A percentile compares a stretch with the other conserved stretches of the same genome.
Evolutionary conservation across 2,113 vertebrate species (phyloP).

Genomic region (Xiphorhynchus elegans): DNA sequence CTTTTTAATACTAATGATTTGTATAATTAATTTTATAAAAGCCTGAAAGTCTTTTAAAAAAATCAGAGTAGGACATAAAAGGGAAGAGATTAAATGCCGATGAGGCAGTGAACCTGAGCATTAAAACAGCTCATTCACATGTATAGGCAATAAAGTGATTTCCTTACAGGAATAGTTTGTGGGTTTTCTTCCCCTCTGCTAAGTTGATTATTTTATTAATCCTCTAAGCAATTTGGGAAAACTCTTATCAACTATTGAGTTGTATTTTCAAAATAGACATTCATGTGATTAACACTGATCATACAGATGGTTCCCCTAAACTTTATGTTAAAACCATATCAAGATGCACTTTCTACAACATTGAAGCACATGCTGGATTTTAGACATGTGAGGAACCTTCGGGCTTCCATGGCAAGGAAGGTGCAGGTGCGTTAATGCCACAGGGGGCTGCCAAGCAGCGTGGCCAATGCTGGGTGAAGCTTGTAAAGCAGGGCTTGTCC

Average conservation of each 20-base stretch:
- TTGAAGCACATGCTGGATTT: background rate
- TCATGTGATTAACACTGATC: background rate
- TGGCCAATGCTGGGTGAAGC: accelerated
- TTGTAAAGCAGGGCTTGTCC: accelerated
- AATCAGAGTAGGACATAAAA: conserved; percentile 70
- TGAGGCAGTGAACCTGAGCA: conserved; percentile 50
- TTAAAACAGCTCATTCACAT: conserved; percentile 53
- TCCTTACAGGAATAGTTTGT: conserved; percentile 51
- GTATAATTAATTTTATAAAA: conserved; percentile 83
- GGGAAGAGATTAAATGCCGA: conserved; percentile 68
- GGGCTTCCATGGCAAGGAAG: background rate
- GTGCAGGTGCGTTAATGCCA: accelerated
- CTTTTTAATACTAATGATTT: conserved; percentile 86
- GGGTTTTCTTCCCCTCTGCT: background rate
- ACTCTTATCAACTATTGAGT: background rate
- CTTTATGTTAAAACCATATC: background rate
- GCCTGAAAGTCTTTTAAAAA: conserved; percentile 73
- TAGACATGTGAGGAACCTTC: accelerated
- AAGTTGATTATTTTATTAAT: conserved; percentile 56
- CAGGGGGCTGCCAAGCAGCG: accelerated
- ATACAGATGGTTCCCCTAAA: background rate
- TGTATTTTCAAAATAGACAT: background rate
- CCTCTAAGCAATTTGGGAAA: conserved; percentile 50
- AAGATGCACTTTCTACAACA: background rate
- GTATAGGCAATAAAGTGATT: conserved; percentile 33